Evolutionary conservation across 2,113 vertebrate genomes (phyloP).

Genomic region (Engraulis encrasicolus): DNA sequence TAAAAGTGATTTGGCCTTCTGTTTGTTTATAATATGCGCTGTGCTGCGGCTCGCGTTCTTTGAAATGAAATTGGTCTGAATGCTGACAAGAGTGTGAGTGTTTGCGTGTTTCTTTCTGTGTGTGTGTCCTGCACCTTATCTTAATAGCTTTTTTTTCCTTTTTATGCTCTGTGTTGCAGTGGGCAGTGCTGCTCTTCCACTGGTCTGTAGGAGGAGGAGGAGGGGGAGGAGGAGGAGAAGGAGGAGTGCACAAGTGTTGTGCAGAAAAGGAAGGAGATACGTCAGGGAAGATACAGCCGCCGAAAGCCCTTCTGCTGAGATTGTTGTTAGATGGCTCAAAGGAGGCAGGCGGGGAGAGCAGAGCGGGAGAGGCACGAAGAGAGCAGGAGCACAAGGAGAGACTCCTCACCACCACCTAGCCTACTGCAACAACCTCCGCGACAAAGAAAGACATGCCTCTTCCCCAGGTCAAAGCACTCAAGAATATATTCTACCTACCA

Average conservation of each 20-base stretch:
- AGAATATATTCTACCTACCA: too few relatives aligned
- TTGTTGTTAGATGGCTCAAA: slow-evolving; percentile 13
- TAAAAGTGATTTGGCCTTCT: slow-evolving; percentile 55
- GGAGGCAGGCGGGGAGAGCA: too few relatives aligned
- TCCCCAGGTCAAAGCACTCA: too few relatives aligned
- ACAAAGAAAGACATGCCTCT: background rate
- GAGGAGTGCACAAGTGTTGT: background rate
- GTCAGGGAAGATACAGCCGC: background rate
- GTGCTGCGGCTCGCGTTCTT: slow-evolving; percentile 46
- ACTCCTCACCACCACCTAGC: background rate
- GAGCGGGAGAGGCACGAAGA: background rate
- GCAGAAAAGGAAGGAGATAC: slow-evolving; percentile 17
- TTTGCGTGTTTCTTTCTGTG: slow-evolving; percentile 18
- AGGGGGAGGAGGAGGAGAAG: too few relatives aligned
- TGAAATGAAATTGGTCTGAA: slow-evolving; percentile 50
- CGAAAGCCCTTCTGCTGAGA: background rate
- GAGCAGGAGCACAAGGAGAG: background rate
- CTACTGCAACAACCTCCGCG: background rate
- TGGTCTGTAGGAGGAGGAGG: background rate
- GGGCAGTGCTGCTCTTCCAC: slow-evolving; percentile 13
- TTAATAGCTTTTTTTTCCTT: slow-evolving; percentile 10
- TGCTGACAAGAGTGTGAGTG: slow-evolving; percentile 40
- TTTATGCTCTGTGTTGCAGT: slow-evolving; percentile 11
- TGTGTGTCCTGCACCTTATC: slow-evolving; percentile 22
- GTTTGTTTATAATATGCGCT: slow-evolving; percentile 64